Percentiles rank a stretch among this genome's conserved stretches.
These are phyloP conservation scores for Morphnarchus princeps DNA, from an alignment of 2,113 vertebrate species.

Conservation along the genomic window DNA sequence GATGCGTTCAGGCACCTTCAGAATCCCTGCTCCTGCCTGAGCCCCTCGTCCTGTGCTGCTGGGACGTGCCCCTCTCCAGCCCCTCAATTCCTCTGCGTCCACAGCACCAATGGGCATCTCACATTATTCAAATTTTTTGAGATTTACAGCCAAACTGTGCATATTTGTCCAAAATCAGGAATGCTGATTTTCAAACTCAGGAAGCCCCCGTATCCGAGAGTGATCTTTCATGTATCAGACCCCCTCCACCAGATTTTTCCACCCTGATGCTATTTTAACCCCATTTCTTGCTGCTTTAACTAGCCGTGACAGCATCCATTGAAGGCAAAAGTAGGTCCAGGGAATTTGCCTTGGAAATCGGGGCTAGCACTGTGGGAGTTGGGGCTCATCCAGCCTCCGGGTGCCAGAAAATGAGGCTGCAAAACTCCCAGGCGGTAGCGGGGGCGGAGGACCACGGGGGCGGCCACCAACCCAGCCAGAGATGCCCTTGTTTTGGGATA, in stretches of 20 bases:
- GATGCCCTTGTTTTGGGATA: not conserved
- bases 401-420: not conserved
- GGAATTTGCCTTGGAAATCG: not conserved
- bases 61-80: not conserved
- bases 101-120: accelerated
- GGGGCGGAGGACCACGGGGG: not conserved
- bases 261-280: not conserved
- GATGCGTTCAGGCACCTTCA: not conserved
- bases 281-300: not conserved
- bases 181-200: not conserved
- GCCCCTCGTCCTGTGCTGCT: not conserved
- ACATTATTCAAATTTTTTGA: not conserved
- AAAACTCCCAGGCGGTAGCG: not conserved
- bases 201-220: accelerated
- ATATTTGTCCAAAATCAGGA: not conserved
- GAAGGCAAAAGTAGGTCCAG: not conserved
- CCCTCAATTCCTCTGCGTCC: accelerated
- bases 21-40: not conserved
- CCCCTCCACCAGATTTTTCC: not conserved
- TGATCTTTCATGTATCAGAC: not conserved
- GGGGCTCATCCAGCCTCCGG: not conserved
- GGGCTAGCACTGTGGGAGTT: not conserved
- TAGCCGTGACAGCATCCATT: accelerated
- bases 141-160: not conserved
- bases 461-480: not conserved